Percentiles rank a stretch among this genome's conserved stretches.
These are phyloP conservation scores for Alcedo quadribrachys DNA, from an alignment of 2,797 vertebrate species.

Conservation along the genomic window DNA sequence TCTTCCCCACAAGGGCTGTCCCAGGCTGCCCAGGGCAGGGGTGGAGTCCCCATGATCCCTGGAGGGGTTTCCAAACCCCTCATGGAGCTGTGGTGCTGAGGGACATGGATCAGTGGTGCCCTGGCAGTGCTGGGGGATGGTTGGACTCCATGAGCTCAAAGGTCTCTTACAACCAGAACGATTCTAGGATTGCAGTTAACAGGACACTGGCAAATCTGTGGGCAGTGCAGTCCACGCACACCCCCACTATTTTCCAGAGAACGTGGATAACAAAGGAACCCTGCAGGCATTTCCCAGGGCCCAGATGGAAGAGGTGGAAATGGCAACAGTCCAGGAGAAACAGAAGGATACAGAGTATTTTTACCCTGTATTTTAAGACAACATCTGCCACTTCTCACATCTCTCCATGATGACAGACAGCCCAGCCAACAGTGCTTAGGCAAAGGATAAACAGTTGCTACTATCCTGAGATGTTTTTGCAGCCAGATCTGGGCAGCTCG, in stretches of 20 bases:
- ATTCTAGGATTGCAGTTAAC: no score
- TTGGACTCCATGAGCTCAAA: neutral
- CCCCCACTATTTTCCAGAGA: no score
- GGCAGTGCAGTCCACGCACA: no score
- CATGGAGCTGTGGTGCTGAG: neutral
- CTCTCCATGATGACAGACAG: neutral
- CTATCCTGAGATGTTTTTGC: neutral
- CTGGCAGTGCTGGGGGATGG: neutral
- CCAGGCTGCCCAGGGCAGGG: no score
- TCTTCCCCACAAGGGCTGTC: no score
- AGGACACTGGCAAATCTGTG: no score
- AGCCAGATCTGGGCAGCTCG: neutral
- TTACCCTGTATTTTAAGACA: slow-evolving; percentile 34
- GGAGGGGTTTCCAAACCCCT: neutral
- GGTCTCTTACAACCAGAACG: neutral
- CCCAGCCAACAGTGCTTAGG: fast-evolving
- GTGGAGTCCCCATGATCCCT: no score
- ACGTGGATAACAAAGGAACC: no score
- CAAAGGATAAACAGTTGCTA: neutral
- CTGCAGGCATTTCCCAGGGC: no score
- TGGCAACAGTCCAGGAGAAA: no score
- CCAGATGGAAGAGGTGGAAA: no score
- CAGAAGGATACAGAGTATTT: neutral
- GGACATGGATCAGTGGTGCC: neutral
- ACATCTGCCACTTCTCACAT: slow-evolving; percentile 26